Conservation (phyloP, 2,113 vertebrate genomes). For the Scatophagus argus region DNA sequence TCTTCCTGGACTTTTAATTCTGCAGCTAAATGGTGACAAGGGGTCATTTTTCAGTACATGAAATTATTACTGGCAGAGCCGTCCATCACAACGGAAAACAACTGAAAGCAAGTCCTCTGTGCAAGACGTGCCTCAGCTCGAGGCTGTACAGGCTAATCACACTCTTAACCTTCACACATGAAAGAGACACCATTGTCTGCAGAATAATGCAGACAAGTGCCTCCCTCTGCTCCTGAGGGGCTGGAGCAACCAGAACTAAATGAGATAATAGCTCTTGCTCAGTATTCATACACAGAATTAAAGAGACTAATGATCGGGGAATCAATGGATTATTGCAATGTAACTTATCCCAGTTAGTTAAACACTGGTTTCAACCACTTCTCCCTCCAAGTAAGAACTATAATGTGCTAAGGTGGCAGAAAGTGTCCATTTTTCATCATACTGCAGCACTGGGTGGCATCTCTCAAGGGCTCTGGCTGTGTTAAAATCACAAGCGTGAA, state of each 20-base stretch:
- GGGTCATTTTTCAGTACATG: conserved; percentile 51
- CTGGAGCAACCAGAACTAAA: conserved; percentile 16
- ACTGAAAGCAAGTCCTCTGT: conserved; percentile 26
- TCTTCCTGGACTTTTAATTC: conserved; percentile 39
- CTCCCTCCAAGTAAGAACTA: conserved; percentile 8
- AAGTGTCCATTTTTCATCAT: conserved; percentile 45
- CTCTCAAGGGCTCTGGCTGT: conserved; percentile 48
- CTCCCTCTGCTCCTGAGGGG: background rate
- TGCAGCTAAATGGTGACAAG: conserved; percentile 41
- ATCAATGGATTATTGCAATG: background rate
- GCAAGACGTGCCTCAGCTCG: conserved; percentile 29
- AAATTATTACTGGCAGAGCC: conserved; percentile 29
- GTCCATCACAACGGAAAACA: conserved; percentile 11
- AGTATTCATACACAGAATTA: background rate
- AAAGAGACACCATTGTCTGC: conserved; percentile 23
- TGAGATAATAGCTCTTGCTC: conserved; percentile 5
- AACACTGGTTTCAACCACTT: background rate
- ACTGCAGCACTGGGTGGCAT: conserved; percentile 51
- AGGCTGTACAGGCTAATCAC: conserved; percentile 51
- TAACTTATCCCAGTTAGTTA: background rate
- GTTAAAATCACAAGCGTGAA: conserved; percentile 64
- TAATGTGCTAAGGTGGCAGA: conserved; percentile 10
- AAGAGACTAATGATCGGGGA: conserved; percentile 10
- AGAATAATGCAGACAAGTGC: conserved; percentile 32
- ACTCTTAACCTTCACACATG: conserved; percentile 56